Conservation (phyloP, 2,888 invertebrate species). For the Drosophila affinis region DNA sequence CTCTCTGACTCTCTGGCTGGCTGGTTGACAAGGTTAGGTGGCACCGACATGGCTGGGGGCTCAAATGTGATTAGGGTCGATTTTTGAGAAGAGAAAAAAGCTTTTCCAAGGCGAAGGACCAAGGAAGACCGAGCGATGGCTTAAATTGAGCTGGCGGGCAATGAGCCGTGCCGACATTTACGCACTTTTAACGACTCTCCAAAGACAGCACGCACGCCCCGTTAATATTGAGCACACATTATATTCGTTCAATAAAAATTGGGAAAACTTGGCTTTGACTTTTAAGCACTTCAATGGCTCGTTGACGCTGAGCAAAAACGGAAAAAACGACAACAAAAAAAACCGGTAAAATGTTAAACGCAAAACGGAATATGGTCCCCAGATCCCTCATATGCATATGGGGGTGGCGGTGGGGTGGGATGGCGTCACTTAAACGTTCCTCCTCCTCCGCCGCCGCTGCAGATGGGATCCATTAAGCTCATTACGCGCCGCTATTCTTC, state of each 20-base stretch:
- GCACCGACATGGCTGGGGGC: constrained; percentile 8
- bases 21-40: constrained; percentile 47
- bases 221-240: constrained; percentile 58
- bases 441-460: constrained; percentile 17
- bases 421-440: constrained; percentile 8
- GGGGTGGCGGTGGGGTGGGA: too few relatives aligned
- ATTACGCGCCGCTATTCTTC: constrained; percentile 48
- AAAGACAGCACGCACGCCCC: constrained; percentile 31
- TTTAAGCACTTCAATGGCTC: constrained; percentile 67
- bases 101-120: constrained; percentile 2
- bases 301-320: constrained; percentile 34
- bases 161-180: constrained; percentile 73
- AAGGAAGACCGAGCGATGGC: constrained; percentile 5
- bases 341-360: constrained; percentile 2
- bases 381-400: constrained; percentile 23
- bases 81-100: constrained; percentile 21
- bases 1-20: not conserved
- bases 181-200: constrained; percentile 67
- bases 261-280: constrained; percentile 54
- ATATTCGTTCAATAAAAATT: constrained; percentile 70
- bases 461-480: constrained; percentile 46
- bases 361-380: constrained; percentile 7
- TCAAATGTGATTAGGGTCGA: constrained; percentile 63
- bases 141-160: constrained; percentile 48
- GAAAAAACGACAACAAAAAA: constrained; percentile 2